Conservation (phyloP, 2,113 vertebrate genomes). For the Sturnira hondurensis region DNA sequence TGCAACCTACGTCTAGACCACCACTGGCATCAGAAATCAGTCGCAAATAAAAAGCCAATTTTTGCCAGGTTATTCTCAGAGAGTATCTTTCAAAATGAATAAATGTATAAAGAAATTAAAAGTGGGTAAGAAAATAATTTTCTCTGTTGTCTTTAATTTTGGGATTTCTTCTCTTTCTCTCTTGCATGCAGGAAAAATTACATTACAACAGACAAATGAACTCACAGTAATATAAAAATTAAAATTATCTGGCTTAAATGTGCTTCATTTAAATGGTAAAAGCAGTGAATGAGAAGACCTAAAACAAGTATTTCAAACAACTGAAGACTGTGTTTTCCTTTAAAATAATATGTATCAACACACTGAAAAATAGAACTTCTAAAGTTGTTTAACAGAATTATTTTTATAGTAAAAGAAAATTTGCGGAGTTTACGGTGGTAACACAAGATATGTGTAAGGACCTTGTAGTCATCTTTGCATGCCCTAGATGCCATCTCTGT, state of each 20-base stretch:
- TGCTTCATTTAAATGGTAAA: background rate
- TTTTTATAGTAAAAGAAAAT: background rate
- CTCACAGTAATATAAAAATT: background rate
- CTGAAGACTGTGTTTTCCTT: background rate
- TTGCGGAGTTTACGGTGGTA: background rate
- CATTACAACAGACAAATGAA: background rate
- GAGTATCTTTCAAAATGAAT: constrained; percentile 15
- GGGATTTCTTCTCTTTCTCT: background rate
- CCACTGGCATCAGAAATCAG: constrained; percentile 23
- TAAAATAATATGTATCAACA: background rate
- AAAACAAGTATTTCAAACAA: background rate
- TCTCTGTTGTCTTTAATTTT: background rate
- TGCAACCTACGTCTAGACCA: constrained; percentile 44
- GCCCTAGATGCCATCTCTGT: background rate
- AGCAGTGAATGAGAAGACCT: background rate
- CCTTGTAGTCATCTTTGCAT: background rate
- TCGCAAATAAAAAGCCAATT: constrained; percentile 39
- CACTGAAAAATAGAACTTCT: background rate
- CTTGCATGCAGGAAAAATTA: background rate
- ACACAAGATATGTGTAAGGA: background rate
- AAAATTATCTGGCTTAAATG: background rate
- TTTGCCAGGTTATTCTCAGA: background rate
- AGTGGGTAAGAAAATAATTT: background rate
- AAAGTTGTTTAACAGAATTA: background rate
- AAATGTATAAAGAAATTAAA: background rate